phyloP scores from a whole-genome alignment of 2,888 invertebrate genomes.

The Andricus quercusramuli region DNA sequence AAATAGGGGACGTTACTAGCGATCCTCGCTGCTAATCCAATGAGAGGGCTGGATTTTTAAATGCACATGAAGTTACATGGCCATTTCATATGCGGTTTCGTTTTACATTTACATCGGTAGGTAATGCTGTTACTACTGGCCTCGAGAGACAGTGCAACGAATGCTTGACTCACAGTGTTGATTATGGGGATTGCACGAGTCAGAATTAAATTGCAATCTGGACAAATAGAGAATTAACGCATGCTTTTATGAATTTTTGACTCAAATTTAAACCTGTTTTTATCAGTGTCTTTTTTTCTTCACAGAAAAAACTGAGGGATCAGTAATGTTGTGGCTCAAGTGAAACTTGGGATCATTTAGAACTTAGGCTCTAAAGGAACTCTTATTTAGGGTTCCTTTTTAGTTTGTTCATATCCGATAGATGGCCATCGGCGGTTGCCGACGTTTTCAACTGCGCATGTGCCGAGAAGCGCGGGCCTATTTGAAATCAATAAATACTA shows the following conservation, averaged over 20 bases:
- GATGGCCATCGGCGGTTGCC: too few relatives aligned
- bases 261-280: neutral
- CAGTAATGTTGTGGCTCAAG: too few relatives aligned
- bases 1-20: constrained; percentile 32
- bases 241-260: neutral
- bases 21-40: constrained; percentile 24
- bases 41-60: constrained; percentile 48
- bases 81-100: constrained; percentile 58
- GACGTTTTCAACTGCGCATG: too few relatives aligned
- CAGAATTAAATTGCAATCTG: constrained; percentile 61
- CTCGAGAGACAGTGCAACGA: constrained; percentile 62
- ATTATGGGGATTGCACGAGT: constrained; percentile 58
- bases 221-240: neutral
- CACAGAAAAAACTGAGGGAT: too few relatives aligned
- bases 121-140: constrained; percentile 62
- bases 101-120: constrained; percentile 60
- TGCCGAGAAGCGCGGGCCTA: too few relatives aligned
- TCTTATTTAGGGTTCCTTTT: too few relatives aligned
- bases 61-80: constrained; percentile 48
- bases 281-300: neutral
- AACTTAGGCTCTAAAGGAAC: too few relatives aligned
- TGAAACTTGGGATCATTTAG: too few relatives aligned
- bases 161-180: constrained; percentile 52
- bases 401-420: too few relatives aligned
- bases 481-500: too few relatives aligned